Conservation (phyloP, 1,140 invertebrate genomes). For the Drosophila trapezifrons region DNA sequence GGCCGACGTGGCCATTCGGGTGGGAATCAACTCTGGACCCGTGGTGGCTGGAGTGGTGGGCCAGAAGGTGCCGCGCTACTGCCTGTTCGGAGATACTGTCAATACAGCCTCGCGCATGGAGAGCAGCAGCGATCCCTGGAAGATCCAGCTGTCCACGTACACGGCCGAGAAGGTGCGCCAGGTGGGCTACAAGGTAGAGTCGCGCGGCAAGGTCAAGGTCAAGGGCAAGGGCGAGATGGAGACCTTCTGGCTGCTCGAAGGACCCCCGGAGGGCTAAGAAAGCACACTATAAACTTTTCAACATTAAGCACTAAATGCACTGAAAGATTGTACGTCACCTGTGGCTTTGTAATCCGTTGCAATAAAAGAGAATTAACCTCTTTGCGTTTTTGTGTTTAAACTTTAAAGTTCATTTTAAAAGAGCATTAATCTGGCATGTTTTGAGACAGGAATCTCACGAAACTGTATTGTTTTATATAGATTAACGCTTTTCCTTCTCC, state of each 20-base stretch:
- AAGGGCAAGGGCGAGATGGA: conserved; percentile 96
- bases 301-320: conserved; percentile 43
- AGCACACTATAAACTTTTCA: conserved; percentile 1
- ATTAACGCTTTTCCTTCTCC: too few relatives aligned
- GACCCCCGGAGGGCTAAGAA: conserved; percentile 55
- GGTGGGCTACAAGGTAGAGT: conserved; percentile 86
- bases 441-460: too few relatives aligned
- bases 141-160: conserved; percentile 81
- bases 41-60: conserved; percentile 92
- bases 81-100: conserved; percentile 94
- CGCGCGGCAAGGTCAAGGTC: conserved; percentile 89
- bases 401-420: neutral
- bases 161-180: conserved; percentile 79
- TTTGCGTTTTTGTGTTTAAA: too few relatives aligned
- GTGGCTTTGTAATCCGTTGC: conserved; percentile 5
- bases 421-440: too few relatives aligned
- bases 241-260: conserved; percentile 91
- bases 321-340: conserved; percentile 34
- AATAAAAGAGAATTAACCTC: conserved; percentile 41
- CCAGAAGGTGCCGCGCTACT: conserved; percentile 89
- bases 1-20: conserved; percentile 87
- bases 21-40: conserved; percentile 90
- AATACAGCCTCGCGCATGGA: conserved; percentile 94
- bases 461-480: too few relatives aligned
- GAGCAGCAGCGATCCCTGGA: conserved; percentile 80